Percentiles rank a stretch among this genome's conserved stretches.
Evolutionary conservation across 2,888 invertebrate genomes (phyloP).

Genomic region (Ernsta delagoae): DNA sequence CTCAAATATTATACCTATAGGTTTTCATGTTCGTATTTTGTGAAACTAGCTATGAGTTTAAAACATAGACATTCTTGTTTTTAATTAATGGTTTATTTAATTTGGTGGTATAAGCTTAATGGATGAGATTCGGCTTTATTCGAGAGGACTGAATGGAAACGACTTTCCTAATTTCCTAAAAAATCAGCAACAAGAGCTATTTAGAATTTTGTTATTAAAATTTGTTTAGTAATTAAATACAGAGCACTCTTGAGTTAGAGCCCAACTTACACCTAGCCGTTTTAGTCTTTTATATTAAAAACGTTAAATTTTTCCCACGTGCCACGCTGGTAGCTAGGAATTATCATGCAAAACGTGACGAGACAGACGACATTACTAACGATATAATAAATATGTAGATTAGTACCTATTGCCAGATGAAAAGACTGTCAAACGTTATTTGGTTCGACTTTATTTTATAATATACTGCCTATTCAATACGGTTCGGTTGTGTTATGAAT

Average conservation of each 20-base stretch:
- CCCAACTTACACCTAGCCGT: neutral
- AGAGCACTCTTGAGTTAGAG: neutral
- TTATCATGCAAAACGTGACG: slow-evolving; percentile 16
- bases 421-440: slow-evolving; percentile 8
- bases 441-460: neutral
- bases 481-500: neutral
- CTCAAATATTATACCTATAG: neutral
- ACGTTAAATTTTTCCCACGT: slow-evolving; percentile 26
- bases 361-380: neutral
- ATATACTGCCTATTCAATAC: neutral
- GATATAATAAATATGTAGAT: slow-evolving; percentile 17
- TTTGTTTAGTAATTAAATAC: too few relatives aligned
- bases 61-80: too few relatives aligned
- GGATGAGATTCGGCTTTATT: too few relatives aligned
- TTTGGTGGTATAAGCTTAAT: too few relatives aligned
- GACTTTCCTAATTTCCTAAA: too few relatives aligned
- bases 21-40: too few relatives aligned
- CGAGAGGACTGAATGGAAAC: too few relatives aligned
- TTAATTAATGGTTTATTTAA: too few relatives aligned
- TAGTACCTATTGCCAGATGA: slow-evolving; percentile 5
- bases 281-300: slow-evolving; percentile 5
- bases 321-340: neutral
- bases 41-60: too few relatives aligned
- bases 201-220: too few relatives aligned
- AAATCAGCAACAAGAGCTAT: too few relatives aligned